Evolutionary conservation across 2,888 invertebrate species (phyloP).

Genomic region (Cryptus armator): DNA sequence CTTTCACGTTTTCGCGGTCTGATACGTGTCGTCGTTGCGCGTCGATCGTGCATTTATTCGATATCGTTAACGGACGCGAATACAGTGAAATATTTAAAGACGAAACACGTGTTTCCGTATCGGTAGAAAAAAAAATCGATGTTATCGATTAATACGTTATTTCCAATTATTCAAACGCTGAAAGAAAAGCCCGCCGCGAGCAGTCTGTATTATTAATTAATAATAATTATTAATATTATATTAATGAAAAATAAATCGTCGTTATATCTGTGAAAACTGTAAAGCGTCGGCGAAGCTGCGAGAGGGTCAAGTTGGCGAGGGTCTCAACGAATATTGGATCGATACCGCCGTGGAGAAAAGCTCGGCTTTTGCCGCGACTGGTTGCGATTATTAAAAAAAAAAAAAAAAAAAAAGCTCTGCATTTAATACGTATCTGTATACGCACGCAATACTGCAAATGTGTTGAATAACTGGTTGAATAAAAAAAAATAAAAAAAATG

Average conservation of each 20-base stretch:
- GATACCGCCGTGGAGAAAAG: conserved; percentile 7
- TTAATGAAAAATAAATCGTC: background rate
- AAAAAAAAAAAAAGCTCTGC: background rate
- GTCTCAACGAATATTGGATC: conserved; percentile 13
- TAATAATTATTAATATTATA: no score
- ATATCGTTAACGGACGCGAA: no score
- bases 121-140: no score
- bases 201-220: no score
- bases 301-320: conserved; percentile 21
- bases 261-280: conserved; percentile 12
- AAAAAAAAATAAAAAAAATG: background rate
- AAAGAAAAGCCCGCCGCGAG: no score
- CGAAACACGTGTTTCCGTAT: no score
- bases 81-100: no score
- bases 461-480: background rate
- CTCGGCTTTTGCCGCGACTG: conserved; percentile 26
- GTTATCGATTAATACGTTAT: no score
- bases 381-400: conserved; percentile 7
- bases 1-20: background rate
- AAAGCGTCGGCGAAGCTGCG: conserved; percentile 35
- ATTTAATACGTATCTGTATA: conserved; percentile 1
- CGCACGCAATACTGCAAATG: conserved; percentile 4
- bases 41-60: background rate
- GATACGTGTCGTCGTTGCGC: background rate
- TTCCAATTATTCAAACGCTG: no score